Percentiles rank a stretch among this genome's conserved stretches.
These are phyloP conservation scores for Proteles cristata DNA, from an alignment of 2,113 vertebrate genomes.

Conservation along the genomic window DNA sequence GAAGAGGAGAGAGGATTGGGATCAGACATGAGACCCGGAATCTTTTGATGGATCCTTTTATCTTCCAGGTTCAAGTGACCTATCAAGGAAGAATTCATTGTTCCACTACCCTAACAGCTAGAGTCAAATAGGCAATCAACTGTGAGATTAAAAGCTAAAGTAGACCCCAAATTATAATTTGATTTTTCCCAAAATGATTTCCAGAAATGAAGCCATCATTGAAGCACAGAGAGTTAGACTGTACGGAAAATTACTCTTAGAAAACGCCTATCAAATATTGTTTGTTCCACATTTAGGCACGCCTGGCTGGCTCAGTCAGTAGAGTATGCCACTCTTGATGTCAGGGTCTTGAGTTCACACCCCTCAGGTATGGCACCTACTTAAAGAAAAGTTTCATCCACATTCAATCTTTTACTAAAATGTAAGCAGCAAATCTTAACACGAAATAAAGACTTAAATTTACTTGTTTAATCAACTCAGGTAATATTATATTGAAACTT, in stretches of 20 bases:
- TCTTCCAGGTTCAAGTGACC: neutral
- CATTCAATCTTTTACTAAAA: neutral
- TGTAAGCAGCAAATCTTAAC: neutral
- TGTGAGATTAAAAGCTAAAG: neutral
- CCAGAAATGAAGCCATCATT: neutral
- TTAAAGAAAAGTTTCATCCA: neutral
- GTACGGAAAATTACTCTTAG: neutral
- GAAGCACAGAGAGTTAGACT: neutral
- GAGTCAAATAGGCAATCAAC: neutral
- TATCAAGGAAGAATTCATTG: neutral
- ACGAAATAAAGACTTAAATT: neutral
- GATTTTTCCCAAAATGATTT: neutral
- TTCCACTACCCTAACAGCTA: neutral
- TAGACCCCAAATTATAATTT: neutral
- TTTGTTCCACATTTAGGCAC: neutral
- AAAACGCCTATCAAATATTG: neutral
- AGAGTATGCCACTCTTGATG: neutral
- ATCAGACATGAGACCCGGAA: neutral
- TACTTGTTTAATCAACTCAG: neutral
- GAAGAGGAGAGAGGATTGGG: neutral
- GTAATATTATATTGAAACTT: conserved; percentile 12
- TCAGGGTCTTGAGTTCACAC: neutral
- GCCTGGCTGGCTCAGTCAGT: neutral
- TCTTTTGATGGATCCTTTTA: neutral
- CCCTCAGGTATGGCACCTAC: neutral